Percentiles rank a stretch among this genome's conserved stretches.
Evolutionary conservation across 2,113 vertebrate genomes (phyloP).

Genomic region (Sapajus apella): DNA sequence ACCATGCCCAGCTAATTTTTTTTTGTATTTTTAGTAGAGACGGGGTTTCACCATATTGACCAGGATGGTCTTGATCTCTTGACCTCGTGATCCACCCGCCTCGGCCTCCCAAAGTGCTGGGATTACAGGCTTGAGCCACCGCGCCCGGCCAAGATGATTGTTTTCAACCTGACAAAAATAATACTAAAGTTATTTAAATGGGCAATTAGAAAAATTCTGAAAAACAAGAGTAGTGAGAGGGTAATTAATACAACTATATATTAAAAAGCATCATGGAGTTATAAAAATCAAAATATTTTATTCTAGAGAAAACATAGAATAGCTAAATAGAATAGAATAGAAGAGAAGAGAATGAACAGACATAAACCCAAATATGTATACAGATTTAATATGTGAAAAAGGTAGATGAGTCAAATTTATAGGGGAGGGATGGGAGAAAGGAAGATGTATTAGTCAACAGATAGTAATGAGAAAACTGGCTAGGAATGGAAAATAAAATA

Average conservation of each 20-base stretch:
- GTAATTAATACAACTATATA: background rate
- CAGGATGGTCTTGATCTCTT: too few species aligned
- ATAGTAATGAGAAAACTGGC: background rate
- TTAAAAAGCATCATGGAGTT: background rate
- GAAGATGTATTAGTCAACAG: background rate
- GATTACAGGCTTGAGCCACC: too few species aligned
- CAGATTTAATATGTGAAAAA: background rate
- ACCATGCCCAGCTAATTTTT: too few species aligned
- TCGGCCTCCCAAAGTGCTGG: too few species aligned
- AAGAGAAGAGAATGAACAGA: background rate
- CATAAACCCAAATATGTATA: background rate
- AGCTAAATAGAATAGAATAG: background rate
- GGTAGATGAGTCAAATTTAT: background rate
- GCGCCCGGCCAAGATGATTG: background rate
- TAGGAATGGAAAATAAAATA: slow-evolving; percentile 12
- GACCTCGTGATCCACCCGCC: too few species aligned
- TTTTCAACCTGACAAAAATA: slow-evolving; percentile 10
- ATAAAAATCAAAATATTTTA: background rate
- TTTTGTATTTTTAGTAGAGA: too few species aligned
- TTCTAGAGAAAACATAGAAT: background rate
- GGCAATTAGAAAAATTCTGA: slow-evolving; percentile 8
- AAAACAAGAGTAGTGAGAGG: background rate
- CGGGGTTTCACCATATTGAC: too few species aligned
- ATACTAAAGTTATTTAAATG: background rate
- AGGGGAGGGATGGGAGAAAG: background rate